Conservation (phyloP, 2,888 invertebrate genomes). For the Chloroclystis v-ata region DNA sequence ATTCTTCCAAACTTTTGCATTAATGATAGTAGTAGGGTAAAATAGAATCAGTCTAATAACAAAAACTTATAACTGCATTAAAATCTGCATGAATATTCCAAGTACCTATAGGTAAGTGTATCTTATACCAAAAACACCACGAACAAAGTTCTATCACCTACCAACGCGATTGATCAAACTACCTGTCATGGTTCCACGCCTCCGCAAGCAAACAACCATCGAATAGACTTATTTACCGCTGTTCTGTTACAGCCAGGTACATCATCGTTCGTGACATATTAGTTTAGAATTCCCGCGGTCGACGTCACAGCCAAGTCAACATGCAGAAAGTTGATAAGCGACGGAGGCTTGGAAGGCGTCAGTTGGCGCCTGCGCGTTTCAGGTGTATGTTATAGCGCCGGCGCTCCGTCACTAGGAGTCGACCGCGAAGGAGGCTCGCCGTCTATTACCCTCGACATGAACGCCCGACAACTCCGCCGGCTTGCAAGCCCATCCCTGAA, state of each 20-base stretch:
- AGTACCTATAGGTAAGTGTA: too few relatives aligned
- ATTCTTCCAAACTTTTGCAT: too few relatives aligned
- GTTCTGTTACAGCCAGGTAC: constrained; percentile 12
- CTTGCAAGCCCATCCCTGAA: constrained; percentile 42
- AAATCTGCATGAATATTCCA: too few relatives aligned
- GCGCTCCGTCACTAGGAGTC: constrained; percentile 32
- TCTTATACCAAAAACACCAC: too few relatives aligned
- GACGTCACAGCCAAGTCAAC: constrained; percentile 57
- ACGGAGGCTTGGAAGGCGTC: constrained; percentile 42
- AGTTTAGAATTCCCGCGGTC: constrained; percentile 41
- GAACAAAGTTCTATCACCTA: background rate
- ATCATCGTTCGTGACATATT: constrained; percentile 32
- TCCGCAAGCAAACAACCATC: constrained; percentile 15
- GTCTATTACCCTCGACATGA: constrained; percentile 44
- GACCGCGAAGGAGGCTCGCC: constrained; percentile 26
- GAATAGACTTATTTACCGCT: constrained; percentile 13
- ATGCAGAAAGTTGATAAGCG: constrained; percentile 54
- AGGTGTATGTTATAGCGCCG: constrained; percentile 44
- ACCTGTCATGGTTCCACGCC: constrained; percentile 11
- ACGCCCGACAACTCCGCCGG: constrained; percentile 60
- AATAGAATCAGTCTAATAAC: too few relatives aligned
- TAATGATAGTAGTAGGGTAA: too few relatives aligned
- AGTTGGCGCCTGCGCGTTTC: constrained; percentile 67
- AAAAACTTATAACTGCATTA: too few relatives aligned
- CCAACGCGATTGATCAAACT: constrained; percentile 14